These are phyloP conservation scores for Barbus barbus DNA, from an alignment of 2,113 vertebrate genomes.

Conservation along the genomic window DNA sequence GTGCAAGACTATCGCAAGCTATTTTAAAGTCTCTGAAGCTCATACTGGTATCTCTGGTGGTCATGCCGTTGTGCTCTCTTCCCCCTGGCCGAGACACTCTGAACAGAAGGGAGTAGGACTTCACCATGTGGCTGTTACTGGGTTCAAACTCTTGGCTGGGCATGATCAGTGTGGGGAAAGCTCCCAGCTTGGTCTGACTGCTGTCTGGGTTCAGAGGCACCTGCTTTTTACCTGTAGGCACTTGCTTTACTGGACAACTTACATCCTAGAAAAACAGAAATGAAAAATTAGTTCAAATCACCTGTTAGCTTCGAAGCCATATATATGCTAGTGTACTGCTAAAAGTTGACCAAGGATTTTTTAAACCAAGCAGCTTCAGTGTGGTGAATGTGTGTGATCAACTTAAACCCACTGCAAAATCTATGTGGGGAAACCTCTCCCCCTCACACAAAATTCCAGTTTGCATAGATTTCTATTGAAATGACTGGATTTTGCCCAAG, in stretches of 20 bases:
- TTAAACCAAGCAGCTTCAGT: background rate
- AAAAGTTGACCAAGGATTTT: background rate
- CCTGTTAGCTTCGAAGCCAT: background rate
- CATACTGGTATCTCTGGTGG: conserved; percentile 93
- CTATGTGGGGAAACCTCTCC: background rate
- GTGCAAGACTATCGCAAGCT: background rate
- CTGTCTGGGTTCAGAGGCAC: conserved; percentile 98
- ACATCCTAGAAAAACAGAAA: conserved; percentile 81
- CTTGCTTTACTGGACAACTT: conserved; percentile 97
- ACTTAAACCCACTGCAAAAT: background rate
- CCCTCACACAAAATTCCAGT: background rate
- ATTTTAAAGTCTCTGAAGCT: conserved; percentile 67
- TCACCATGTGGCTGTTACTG: conserved; percentile 99
- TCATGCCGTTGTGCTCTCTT: conserved; percentile 85
- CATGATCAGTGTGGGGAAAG: conserved; percentile 91
- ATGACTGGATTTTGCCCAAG: background rate
- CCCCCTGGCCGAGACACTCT: conserved; percentile 91
- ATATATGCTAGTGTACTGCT: background rate
- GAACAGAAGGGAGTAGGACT: conserved; percentile 98
- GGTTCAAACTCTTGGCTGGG: conserved; percentile 99
- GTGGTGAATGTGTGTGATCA: background rate
- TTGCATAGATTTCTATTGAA: background rate
- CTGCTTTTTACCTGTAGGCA: conserved; percentile 99
- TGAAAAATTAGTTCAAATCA: background rate
- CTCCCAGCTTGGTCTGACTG: conserved; percentile 92